Conservation (phyloP, 2,888 invertebrate genomes). For the Leucoma salicis region DNA sequence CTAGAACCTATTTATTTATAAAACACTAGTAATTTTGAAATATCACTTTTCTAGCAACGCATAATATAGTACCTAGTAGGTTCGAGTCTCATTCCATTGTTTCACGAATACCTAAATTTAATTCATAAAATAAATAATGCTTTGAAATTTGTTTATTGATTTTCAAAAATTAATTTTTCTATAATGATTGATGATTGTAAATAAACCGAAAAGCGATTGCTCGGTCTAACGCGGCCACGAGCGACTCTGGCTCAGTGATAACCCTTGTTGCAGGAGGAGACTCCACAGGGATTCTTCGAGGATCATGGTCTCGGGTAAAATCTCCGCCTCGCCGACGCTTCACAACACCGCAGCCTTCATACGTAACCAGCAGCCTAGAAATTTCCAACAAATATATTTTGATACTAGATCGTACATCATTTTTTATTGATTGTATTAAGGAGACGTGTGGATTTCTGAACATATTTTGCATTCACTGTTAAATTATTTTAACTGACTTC, state of each 20-base stretch:
- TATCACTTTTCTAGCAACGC: too few species aligned
- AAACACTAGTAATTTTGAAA: too few species aligned
- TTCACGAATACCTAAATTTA: too few species aligned
- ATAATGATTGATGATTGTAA: not conserved
- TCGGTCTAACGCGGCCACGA: constrained; percentile 76
- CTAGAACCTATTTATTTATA: too few species aligned
- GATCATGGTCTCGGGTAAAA: constrained; percentile 97
- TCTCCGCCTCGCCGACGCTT: constrained; percentile 3
- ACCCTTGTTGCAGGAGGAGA: constrained; percentile 96
- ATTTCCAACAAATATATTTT: constrained; percentile 19
- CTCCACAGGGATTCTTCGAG: constrained; percentile 99
- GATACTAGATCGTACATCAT: too few species aligned
- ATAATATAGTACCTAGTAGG: too few species aligned
- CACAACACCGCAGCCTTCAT: constrained; percentile 6
- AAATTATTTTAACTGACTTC: too few species aligned
- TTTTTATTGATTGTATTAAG: too few species aligned
- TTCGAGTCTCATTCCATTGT: too few species aligned
- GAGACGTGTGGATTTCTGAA: too few species aligned
- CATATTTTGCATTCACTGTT: too few species aligned
- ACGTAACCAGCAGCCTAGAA: constrained; percentile 22
- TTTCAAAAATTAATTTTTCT: not conserved
- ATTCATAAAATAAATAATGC: too few species aligned
- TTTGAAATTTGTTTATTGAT: not conserved
- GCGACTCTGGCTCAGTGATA: constrained; percentile 78
- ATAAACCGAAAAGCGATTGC: constrained; percentile 69